phyloP scores from a whole-genome alignment of 2,888 invertebrate species.

The Melanostoma mellinum region DNA sequence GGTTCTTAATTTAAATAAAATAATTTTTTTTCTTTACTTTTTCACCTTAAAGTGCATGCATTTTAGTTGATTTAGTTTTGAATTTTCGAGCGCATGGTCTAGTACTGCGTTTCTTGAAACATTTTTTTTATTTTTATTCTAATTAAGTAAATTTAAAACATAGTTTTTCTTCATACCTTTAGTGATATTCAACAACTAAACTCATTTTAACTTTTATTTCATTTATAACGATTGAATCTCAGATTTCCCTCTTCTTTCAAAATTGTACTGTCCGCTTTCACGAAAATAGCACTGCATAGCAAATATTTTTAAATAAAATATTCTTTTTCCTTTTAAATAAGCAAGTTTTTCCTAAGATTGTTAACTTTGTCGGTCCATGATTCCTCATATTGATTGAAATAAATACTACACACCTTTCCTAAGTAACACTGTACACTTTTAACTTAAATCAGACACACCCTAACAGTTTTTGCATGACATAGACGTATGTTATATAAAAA shows the following conservation, averaged over 20 bases:
- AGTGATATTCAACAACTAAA: too few relatives aligned
- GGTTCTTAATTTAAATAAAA: not conserved
- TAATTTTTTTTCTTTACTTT: not conserved
- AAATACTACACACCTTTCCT: too few relatives aligned
- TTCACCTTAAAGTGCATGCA: slow-evolving; percentile 28
- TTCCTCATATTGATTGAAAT: too few relatives aligned
- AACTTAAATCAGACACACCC: not conserved
- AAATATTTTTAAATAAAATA: not conserved
- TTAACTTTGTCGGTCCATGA: too few relatives aligned
- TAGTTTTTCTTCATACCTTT: too few relatives aligned
- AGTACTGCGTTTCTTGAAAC: too few relatives aligned
- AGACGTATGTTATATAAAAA: slow-evolving; percentile 23
- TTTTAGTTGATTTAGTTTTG: slow-evolving; percentile 3
- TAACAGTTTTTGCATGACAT: slow-evolving; percentile 59
- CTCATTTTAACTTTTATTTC: too few relatives aligned
- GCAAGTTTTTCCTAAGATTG: not conserved
- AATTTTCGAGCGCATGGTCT: too few relatives aligned
- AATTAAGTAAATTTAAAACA: not conserved
- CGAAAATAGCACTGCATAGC: not conserved
- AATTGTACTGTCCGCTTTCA: not conserved
- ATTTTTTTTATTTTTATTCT: slow-evolving; percentile 2
- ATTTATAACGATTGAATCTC: too few relatives aligned
- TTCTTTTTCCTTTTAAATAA: not conserved
- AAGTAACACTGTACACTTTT: not conserved
- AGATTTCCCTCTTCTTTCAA: not conserved